Evolutionary conservation across 2,888 invertebrate species (phyloP).

Genomic region (Netelia fuscicornis): DNA sequence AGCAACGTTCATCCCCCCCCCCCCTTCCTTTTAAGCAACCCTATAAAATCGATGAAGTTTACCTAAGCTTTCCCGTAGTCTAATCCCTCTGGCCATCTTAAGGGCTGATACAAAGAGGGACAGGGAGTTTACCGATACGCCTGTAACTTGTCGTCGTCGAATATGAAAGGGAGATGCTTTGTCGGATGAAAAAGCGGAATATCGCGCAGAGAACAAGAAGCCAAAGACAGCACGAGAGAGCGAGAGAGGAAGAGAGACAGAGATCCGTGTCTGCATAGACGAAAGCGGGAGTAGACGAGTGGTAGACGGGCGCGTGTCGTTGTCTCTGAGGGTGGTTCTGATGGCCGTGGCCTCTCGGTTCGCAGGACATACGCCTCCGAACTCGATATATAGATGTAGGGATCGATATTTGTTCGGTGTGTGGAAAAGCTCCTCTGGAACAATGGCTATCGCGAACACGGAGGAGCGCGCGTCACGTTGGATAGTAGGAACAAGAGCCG

Average conservation of each 20-base stretch:
- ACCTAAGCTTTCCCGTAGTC: slow-evolving; percentile 54
- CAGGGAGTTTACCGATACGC: background rate
- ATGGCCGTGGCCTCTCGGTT: slow-evolving; percentile 34
- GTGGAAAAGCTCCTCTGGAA: slow-evolving; percentile 60
- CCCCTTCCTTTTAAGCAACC: background rate
- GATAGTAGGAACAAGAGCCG: slow-evolving; percentile 39
- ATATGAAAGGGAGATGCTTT: slow-evolving; percentile 35
- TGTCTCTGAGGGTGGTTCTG: slow-evolving; percentile 16
- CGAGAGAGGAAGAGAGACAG: background rate
- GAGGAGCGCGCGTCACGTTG: slow-evolving; percentile 16
- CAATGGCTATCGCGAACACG: slow-evolving; percentile 55
- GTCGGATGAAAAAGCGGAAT: slow-evolving; percentile 58
- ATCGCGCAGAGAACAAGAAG: slow-evolving; percentile 39
- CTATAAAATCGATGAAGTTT: slow-evolving; percentile 56
- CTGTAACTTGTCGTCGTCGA: background rate
- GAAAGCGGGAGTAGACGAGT: slow-evolving; percentile 25
- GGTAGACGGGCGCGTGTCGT: slow-evolving; percentile 38
- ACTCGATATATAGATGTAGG: slow-evolving; percentile 32
- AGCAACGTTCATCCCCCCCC: background rate
- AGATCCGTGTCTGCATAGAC: slow-evolving; percentile 2
- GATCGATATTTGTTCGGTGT: slow-evolving; percentile 62
- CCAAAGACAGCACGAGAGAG: slow-evolving; percentile 15
- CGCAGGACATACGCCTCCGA: slow-evolving; percentile 20
- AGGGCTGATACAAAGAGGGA: slow-evolving; percentile 1
- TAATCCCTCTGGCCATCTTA: slow-evolving; percentile 53